Base-by-base conservation (phyloP, 1,140 invertebrate species). In the Harpegnathos saltator region DNA sequence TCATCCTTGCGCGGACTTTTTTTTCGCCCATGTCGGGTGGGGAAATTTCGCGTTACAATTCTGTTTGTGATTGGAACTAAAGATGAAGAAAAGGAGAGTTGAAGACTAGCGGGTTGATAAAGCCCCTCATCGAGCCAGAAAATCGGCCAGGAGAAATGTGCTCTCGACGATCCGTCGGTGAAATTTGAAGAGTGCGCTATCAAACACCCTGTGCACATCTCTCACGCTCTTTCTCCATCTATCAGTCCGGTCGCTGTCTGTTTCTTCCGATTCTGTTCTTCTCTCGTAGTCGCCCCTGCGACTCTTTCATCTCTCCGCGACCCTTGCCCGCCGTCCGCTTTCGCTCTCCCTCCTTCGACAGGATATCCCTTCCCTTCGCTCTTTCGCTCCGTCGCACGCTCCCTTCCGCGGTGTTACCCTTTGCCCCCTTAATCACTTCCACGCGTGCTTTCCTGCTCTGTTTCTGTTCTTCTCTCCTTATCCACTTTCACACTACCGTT, bases 371-470 rank as follows among this genome's bases (percentile, higher is more conserved):
- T 82, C 56, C 5, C 69, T 62, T 3, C 52, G 38, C 44, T 81
- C 44, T 62, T 62, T 74, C 56, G 22, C 56, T 82, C 11, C 22
- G 56, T 80, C 29, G 52, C 75, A 59, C 54, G 48, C 54, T 80
- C 14, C 50, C 24, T 69, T 71, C 22, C 33, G 52, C 75, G 38
- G 33, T 14, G 17, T 71, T 69, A 48, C 52, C 33, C 33, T 80
- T 80, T 80, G 11, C 26, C 12, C 44, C 12, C 3, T 1, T 62
- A 62, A 75, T 29, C n/a, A 9, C 24, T 54, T 56, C 50, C 69
- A 33, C 17, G 12, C 29, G 19, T 80, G 38, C 61, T 65, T 22
- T 59, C 17, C 24, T n/a, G 12, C 17, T 80, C 2, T 17, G 17
- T 58, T 58, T 58, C 1, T n/a, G 26, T 54, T 68, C 29, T 4